These are phyloP conservation scores for Calidris pygmaea DNA, from an alignment of 2,113 vertebrate genomes.

Conservation along the genomic window DNA sequence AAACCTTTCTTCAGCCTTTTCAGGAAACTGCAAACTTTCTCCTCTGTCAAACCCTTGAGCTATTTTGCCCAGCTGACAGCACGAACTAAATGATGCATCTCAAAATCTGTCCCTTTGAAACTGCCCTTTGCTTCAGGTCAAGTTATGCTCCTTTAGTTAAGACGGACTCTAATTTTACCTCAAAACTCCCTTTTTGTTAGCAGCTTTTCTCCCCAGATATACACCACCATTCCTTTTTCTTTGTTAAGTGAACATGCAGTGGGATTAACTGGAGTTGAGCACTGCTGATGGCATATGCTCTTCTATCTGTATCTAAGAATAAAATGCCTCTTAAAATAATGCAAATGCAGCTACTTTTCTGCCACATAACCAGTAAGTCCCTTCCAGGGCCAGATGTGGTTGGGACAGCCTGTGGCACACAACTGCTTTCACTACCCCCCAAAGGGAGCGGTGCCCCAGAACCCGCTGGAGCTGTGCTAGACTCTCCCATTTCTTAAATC, in stretches of 20 bases:
- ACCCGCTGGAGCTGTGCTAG: background rate
- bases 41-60: background rate
- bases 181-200: background rate
- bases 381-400: background rate
- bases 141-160: background rate
- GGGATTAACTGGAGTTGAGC: background rate
- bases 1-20: background rate
- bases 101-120: background rate
- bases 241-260: background rate
- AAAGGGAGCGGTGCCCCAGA: background rate
- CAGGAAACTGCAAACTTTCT: background rate
- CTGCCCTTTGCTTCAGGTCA: background rate
- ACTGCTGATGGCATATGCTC: background rate
- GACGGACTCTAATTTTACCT: background rate
- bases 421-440: background rate
- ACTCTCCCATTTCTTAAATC: background rate
- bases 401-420: background rate
- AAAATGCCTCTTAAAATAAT: background rate
- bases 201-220: background rate
- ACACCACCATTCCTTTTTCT: background rate
- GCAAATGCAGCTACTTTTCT: background rate
- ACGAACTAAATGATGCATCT: background rate
- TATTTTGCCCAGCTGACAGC: background rate
- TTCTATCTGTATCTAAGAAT: background rate
- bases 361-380: background rate